Evolutionary conservation across 2,888 invertebrate genomes (phyloP), one percentile per base, ranked within the genome.

Genomic region (Gandaritis pyraliata): DNA sequence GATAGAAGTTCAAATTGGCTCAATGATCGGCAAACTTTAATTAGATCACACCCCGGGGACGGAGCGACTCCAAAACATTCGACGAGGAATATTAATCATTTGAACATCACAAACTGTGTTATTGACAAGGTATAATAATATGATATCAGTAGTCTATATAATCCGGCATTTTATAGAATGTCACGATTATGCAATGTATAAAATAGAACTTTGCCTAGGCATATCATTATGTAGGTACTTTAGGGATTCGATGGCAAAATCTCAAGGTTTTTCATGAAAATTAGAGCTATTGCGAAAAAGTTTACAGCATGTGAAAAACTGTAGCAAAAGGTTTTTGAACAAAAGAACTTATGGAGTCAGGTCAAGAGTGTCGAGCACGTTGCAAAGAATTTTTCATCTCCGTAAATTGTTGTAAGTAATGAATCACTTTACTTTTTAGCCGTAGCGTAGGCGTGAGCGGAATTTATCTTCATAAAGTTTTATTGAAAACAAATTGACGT

Each of bases 1-100:
- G 64, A 65, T 58, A 57, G 61, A 70, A 72, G 69, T 65, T 70
- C 48, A 53, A 64, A 70, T 67, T 68, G 69, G 61, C 69, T 68
- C 61, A 65, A 68, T 66, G 64, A 70, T 69, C 67, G 65, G 46
- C 53, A 39, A 62, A 65, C 64, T 65, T 68, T 65, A 63, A 66
- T 71, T 63, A 65, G 66, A 68, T 62, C 61, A 45, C 52, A 62
- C 65, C 65, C 65, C 29, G 33, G 65, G 63, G 63, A 61, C 51
- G 48, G 16, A 53, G 61, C 51, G 49, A 64, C 55, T 66, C 49
- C 54, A 64, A 64, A 66, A 65, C 50, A 63, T 59, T 62, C 29
- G 48, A 50, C 47, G 16, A 52, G 38, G 50, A 52, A 57, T 65
- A 64, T 67, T 65, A 61, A 64, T 61, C 55, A 65, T 66, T 68